phyloP scores from a whole-genome alignment of 2,113 vertebrate genomes.

The Okapia johnstoni region DNA sequence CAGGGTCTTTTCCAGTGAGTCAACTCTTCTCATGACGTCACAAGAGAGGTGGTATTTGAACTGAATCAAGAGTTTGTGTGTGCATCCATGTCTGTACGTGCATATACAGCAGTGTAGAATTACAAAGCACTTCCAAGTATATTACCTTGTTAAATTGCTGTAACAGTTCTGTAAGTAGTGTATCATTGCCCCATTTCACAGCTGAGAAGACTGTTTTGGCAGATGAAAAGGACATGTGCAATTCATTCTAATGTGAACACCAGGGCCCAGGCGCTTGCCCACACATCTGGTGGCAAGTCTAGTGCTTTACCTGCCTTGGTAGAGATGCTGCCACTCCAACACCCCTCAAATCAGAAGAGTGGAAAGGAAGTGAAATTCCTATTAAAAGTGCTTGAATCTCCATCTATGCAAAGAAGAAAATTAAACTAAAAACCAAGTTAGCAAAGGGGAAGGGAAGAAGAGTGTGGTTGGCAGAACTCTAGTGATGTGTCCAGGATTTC shows the following conservation, averaged over 20 bases:
- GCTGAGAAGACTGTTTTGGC: neutral
- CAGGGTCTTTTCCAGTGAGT: no score
- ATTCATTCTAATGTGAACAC: accelerated
- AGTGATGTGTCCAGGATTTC: neutral
- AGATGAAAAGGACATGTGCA: accelerated
- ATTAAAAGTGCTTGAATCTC: neutral
- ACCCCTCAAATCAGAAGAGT: neutral
- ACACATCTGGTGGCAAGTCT: neutral
- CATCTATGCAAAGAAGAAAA: neutral
- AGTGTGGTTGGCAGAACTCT: neutral
- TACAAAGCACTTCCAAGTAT: neutral
- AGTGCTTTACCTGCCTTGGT: neutral
- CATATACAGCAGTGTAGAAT: neutral
- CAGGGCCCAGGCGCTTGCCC: neutral
- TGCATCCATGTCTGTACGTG: accelerated
- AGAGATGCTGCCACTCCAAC: neutral
- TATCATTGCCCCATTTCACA: no score
- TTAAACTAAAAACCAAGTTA: neutral
- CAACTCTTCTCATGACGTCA: neutral
- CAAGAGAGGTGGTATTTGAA: neutral
- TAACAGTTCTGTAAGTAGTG: neutral
- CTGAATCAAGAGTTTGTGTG: neutral
- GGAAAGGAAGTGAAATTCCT: neutral
- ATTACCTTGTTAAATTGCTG: neutral
- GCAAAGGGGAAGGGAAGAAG: neutral